A percentile compares a stretch with the other conserved stretches of the same genome.
Conservation (phyloP, 2,113 vertebrate genomes). For the Dermatemys mawii region DNA sequence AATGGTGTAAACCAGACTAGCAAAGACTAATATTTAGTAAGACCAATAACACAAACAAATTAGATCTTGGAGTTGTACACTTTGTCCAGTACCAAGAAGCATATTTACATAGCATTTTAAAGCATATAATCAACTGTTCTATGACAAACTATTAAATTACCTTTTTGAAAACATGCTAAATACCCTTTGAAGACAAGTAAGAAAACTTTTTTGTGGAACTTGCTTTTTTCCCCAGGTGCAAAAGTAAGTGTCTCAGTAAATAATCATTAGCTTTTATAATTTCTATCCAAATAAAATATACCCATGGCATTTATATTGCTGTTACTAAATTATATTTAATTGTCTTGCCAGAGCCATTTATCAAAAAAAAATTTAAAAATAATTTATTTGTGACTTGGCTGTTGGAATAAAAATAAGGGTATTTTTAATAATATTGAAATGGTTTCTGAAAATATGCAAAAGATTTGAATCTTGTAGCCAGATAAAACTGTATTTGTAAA, state of each 20-base stretch:
- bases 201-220: conserved; percentile 50
- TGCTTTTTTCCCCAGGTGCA: background rate
- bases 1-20: conserved; percentile 65
- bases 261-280: conserved; percentile 63
- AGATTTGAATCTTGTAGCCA: conserved; percentile 25
- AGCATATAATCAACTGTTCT: conserved; percentile 62
- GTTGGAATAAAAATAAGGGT: conserved; percentile 57
- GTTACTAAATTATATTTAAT: conserved; percentile 59
- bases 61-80: conserved; percentile 67
- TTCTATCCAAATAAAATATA: conserved; percentile 66
- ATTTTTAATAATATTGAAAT: conserved; percentile 60
- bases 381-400: conserved; percentile 67
- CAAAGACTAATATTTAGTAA: conserved; percentile 83
- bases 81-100: conserved; percentile 69
- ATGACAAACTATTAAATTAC: conserved; percentile 71
- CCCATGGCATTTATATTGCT: conserved; percentile 54
- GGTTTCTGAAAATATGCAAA: conserved; percentile 65
- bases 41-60: conserved; percentile 77
- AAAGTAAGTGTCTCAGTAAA: conserved; percentile 52
- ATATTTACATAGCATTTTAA: conserved; percentile 71
- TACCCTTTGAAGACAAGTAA: conserved; percentile 53
- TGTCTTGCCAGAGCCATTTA: conserved; percentile 65
- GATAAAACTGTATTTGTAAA: conserved; percentile 33
- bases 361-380: background rate
- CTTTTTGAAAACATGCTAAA: conserved; percentile 55